Evolutionary conservation across 2,888 invertebrate genomes (phyloP), one percentile per base, ranked within the genome.

Genomic region (Ophion costatus): DNA sequence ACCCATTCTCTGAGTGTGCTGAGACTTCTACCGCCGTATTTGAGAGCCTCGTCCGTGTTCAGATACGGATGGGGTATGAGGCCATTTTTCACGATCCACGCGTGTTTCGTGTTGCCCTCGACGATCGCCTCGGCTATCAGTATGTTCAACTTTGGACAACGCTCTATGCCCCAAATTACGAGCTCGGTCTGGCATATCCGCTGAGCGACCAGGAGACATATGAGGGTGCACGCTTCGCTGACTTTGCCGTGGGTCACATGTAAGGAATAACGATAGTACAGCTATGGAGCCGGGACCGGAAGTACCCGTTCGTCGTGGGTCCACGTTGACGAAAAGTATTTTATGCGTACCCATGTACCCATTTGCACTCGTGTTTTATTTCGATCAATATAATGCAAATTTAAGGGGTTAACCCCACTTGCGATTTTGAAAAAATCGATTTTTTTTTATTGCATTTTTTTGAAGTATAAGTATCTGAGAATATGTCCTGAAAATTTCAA

Each of bases 191-290:
- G 89, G 66, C 89, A 89, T 83, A 93, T 89, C 61, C 89, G 85
- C 87, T 92, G 92, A 42, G 96, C 95, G 83, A 95, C 92, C 73
- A 96, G 93, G 29, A 96, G 91, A 59, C 95, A 95, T 88, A 96
- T 96, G 76, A 96, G 91, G 0, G 96, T 96, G 87, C 96, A 96
- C 9, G 96, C 96, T 91, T 95, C 95, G 87, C 95, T 96, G 75
- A 94, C 95, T 92, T 76, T 51, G 59, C 76, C 5, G 59, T 71
- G 83, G 22, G 22, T 22, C 10, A 61, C 22, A 29, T 20, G 61
- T 22, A 74, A 71, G 69, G 17, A 59, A 63, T n/a, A 73, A 38
- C 10, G 0, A 69, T 1, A 20, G 14, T 38, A 71, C 7, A 70
- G 64, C 45, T 0, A 45, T 14, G 1, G 6, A 38, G 38, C 7